Conservation (phyloP, 2,888 invertebrate genomes). For the Eupeodes luniger region DNA sequence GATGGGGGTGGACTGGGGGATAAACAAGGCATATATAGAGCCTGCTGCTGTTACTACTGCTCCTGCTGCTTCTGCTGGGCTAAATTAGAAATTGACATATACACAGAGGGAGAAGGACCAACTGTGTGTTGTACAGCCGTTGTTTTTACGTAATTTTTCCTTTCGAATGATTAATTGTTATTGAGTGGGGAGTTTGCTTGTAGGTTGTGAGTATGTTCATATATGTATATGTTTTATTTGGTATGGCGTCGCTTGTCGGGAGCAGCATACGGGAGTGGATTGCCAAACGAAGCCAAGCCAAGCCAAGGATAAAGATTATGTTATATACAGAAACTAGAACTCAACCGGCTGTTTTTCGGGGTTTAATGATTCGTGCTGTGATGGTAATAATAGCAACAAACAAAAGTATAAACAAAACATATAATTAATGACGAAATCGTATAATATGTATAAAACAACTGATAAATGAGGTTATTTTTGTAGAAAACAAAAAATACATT, state of each 20-base stretch:
- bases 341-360: slow-evolving; percentile 24
- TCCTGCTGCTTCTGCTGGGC: slow-evolving; percentile 16
- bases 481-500: no score
- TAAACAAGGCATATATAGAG: slow-evolving; percentile 10
- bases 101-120: slow-evolving; percentile 47
- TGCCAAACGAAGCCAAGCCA: slow-evolving; percentile 1
- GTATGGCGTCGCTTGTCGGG: neutral
- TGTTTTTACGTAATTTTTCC: slow-evolving; percentile 74
- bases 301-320: slow-evolving; percentile 38
- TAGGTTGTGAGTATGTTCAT: neutral
- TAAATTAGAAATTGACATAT: slow-evolving; percentile 70
- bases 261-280: slow-evolving; percentile 30
- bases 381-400: slow-evolving; percentile 7
- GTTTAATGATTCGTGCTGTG: slow-evolving; percentile 37
- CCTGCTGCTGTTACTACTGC: slow-evolving; percentile 46
- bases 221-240: neutral
- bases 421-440: slow-evolving; percentile 19
- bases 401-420: slow-evolving; percentile 28
- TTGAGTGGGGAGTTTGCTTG: slow-evolving; percentile 64
- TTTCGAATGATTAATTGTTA: slow-evolving; percentile 73
- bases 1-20: neutral
- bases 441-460: neutral
- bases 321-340: slow-evolving; percentile 16
- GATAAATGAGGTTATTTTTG: slow-evolving; percentile 9
- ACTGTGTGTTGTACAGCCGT: slow-evolving; percentile 66